phyloP scores from a whole-genome alignment of 1,140 invertebrate species.

The Nebria ingens region DNA sequence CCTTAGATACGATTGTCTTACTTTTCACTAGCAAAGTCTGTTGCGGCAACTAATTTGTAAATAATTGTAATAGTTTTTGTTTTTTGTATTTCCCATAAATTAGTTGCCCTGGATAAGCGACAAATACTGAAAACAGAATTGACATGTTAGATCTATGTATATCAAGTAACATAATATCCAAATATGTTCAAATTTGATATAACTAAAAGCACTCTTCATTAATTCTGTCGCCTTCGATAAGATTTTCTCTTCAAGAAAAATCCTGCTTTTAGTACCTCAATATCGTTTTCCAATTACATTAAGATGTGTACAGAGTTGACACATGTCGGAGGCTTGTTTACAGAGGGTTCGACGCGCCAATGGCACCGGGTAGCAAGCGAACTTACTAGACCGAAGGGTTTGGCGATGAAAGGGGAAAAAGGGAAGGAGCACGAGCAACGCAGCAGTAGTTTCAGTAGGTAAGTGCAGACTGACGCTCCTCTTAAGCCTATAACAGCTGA shows the following conservation, averaged over 20 bases:
- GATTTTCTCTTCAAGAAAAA: not conserved
- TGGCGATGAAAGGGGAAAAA: not conserved
- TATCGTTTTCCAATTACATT: conserved; percentile 6
- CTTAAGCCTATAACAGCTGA: conserved; percentile 5
- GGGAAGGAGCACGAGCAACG: not conserved
- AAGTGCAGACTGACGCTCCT: not conserved
- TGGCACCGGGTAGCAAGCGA: not conserved
- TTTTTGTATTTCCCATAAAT: too few species aligned
- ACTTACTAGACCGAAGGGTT: not conserved
- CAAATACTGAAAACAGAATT: too few species aligned
- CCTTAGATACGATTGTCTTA: too few species aligned
- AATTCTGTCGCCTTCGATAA: not conserved
- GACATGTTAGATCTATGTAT: too few species aligned
- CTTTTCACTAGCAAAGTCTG: too few species aligned
- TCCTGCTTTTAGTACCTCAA: not conserved
- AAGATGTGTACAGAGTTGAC: conserved; percentile 6
- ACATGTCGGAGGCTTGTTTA: conserved; percentile 1
- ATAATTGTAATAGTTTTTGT: too few species aligned
- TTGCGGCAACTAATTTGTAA: too few species aligned
- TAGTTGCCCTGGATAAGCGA: too few species aligned
- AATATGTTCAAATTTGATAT: too few species aligned
- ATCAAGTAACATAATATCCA: too few species aligned
- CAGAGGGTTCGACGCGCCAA: not conserved
- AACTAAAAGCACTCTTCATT: too few species aligned
- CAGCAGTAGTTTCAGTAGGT: not conserved